Conservation (phyloP, 2,797 vertebrate species). For the Phataginus tricuspis region DNA sequence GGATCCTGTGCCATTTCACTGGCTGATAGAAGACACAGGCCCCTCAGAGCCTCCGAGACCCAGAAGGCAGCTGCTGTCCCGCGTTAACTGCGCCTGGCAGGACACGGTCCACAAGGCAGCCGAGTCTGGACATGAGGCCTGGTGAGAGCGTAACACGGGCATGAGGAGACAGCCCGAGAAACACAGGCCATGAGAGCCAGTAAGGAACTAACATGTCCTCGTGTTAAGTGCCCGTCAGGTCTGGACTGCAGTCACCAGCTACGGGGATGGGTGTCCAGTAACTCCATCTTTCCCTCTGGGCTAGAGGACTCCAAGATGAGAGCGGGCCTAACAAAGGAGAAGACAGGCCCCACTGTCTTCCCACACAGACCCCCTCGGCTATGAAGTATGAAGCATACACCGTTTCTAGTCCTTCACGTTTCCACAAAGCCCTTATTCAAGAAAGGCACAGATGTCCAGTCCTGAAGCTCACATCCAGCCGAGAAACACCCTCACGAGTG, state of each 20-base stretch:
- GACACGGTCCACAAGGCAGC: background rate
- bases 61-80: background rate
- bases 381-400: background rate
- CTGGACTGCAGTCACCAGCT: background rate
- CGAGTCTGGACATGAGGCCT: background rate
- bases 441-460: background rate
- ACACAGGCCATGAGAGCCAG: background rate
- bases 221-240: background rate
- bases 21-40: background rate
- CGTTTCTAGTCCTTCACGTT: background rate
- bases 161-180: background rate
- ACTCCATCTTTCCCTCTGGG: background rate
- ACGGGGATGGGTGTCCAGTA: background rate
- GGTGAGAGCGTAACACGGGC: background rate
- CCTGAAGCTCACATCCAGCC: background rate
- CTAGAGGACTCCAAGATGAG: background rate
- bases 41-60: background rate
- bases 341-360: background rate
- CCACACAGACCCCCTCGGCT: background rate
- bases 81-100: too few relatives aligned
- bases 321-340: background rate
- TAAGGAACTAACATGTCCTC: background rate
- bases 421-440: background rate
- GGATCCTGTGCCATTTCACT: background rate
- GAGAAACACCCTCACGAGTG: background rate